Base-by-base conservation (phyloP, 2,888 invertebrate genomes). In the Drosophila fungiperda region DNA sequence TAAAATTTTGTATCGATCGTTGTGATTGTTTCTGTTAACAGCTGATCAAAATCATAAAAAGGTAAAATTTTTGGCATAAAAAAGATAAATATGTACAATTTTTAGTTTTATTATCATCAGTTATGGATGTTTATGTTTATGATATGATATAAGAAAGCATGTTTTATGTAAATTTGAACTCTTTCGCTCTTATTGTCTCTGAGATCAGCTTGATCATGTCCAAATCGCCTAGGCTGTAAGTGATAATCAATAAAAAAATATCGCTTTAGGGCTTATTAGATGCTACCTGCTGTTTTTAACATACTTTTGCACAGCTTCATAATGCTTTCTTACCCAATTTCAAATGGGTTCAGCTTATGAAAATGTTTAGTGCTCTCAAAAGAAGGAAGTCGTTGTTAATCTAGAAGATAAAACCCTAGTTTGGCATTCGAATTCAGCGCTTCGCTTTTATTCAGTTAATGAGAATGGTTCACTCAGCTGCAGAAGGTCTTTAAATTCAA, bases 181-280 rank as follows among this genome's bases (percentile, higher is more conserved):
- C 17, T 1, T 17, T 17, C 1, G 0, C 4, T 40, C 9, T 40
- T 40, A 5, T 40, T 9, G n/a, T 9, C 9, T n/a, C n/a, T 9
- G 4, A n/a, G 2, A n/a, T 20, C 20, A 7, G 12, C 6, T 42
- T 38, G 3, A 8, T 38, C 17, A 8, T 1, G 3, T 45, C 12
- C 20, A 6, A 7, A 12, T 3, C 1, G 1, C 1, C 3, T 1
- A 20, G 1, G 0, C 42, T 12, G 12, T 0, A 1, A 45, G 3
- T 45, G 3, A 23, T 40, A 40, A 40, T n/a, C 40, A 40, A 2
- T n/a, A 40, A 40, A 9, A 9, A n/a, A 15, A 45, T 15, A 45
- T 20, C 1, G 6, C 6, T 12, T 0, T 0, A 12, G 7, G 11
- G 17, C 2, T 38, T 17, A 38, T 17, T 38, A 45, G 3, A 6